A percentile compares a stretch with the other conserved stretches of the same genome.
These are phyloP conservation scores for Tribolium castaneum DNA, from an alignment of 1,140 invertebrate genomes.

Conservation along the genomic window DNA sequence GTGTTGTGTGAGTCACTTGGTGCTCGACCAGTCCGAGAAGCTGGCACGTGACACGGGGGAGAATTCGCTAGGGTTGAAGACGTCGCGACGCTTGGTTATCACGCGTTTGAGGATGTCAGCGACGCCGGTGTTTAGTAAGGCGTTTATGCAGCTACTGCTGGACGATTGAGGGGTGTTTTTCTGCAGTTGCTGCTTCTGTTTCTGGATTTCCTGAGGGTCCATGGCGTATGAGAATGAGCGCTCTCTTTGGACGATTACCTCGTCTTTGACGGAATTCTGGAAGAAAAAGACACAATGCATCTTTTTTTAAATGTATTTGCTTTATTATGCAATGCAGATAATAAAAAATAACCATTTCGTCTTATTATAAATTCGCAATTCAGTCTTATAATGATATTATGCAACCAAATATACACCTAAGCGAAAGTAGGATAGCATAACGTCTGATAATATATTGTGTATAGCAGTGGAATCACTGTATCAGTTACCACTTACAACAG, in stretches of 20 bases:
- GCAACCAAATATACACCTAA: too few relatives aligned
- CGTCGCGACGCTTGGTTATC: conserved; percentile 59
- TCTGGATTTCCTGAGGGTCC: conserved; percentile 52
- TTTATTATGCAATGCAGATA: too few relatives aligned
- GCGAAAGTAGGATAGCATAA: too few relatives aligned
- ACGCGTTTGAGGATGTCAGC: conserved; percentile 62
- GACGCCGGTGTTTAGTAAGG: conserved; percentile 59
- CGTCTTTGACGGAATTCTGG: conserved; percentile 52
- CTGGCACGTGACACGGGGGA: conserved; percentile 50
- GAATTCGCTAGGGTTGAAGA: conserved; percentile 52
- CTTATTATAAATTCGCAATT: too few relatives aligned
- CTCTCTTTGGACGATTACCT: conserved; percentile 48
- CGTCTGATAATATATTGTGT: too few relatives aligned
- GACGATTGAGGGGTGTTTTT: conserved; percentile 56
- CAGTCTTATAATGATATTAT: too few relatives aligned
- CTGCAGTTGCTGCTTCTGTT: conserved; percentile 50
- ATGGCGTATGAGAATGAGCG: conserved; percentile 54
- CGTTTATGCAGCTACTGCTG: conserved; percentile 61
- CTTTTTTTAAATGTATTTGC: too few relatives aligned
- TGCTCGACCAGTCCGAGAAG: conserved; percentile 32
- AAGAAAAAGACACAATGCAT: not conserved
- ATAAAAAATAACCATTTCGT: too few relatives aligned
- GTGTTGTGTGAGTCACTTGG: conserved; percentile 10
- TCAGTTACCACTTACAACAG: too few relatives aligned
- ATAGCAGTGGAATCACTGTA: too few relatives aligned